phyloP scores from a whole-genome alignment of 2,888 invertebrate genomes.

The Phasia obesa region DNA sequence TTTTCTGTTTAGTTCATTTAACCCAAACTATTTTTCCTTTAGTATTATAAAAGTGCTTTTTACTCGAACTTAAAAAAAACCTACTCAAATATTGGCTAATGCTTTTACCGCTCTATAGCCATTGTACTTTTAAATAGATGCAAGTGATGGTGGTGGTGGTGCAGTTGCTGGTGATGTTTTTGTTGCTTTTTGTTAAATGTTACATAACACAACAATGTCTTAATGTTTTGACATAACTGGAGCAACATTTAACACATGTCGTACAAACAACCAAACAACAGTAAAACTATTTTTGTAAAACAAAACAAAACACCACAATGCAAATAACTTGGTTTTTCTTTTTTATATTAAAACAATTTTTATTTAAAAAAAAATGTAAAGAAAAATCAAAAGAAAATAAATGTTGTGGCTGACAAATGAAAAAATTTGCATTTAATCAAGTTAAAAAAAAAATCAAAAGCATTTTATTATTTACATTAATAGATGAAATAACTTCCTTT shows the following conservation, averaged over 20 bases:
- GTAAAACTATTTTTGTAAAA: constrained; percentile 60
- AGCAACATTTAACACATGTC: constrained; percentile 69
- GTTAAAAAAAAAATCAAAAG: constrained; percentile 40
- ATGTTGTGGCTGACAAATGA: constrained; percentile 24
- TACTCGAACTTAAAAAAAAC: constrained; percentile 22
- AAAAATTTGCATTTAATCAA: constrained; percentile 64
- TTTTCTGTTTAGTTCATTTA: constrained; percentile 32
- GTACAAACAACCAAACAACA: constrained; percentile 48
- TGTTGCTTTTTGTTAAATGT: constrained; percentile 31
- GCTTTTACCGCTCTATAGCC: constrained; percentile 15
- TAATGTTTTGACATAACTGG: constrained; percentile 70
- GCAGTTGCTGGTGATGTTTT: neutral
- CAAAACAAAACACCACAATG: constrained; percentile 54
- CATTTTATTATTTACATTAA: constrained; percentile 51
- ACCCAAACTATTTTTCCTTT: constrained; percentile 27
- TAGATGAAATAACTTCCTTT: constrained; percentile 58
- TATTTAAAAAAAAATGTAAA: neutral
- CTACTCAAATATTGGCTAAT: constrained; percentile 47
- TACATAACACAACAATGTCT: constrained; percentile 69
- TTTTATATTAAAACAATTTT: constrained; percentile 25
- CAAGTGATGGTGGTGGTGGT: neutral
- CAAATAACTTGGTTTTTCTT: constrained; percentile 28
- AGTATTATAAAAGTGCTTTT: constrained; percentile 23
- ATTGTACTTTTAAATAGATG: constrained; percentile 5
- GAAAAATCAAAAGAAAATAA: constrained; percentile 40